Evolutionary conservation across 2,888 invertebrate species (phyloP).

Genomic region (Hypercompe scribonia): DNA sequence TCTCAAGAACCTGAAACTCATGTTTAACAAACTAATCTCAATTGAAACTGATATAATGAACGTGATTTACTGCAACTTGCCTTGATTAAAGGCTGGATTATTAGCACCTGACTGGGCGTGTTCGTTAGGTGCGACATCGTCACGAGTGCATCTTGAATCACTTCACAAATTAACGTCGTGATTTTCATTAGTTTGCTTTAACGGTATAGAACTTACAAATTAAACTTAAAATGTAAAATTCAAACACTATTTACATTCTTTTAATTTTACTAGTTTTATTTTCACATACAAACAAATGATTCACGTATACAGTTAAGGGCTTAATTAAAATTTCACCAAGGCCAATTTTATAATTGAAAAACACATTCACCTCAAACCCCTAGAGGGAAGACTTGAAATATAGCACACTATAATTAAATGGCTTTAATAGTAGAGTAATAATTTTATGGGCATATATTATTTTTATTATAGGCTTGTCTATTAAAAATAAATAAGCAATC

Average conservation of each 20-base stretch:
- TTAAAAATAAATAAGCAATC: not conserved
- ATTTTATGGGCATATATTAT: not conserved
- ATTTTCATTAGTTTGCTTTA: not conserved
- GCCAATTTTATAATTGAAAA: slow-evolving; percentile 38
- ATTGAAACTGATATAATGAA: slow-evolving; percentile 64
- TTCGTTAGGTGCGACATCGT: slow-evolving; percentile 10
- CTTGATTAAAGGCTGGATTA: slow-evolving; percentile 73
- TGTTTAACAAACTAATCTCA: slow-evolving; percentile 22
- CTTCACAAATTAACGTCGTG: not conserved
- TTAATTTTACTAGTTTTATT: not conserved
- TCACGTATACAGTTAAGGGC: slow-evolving; percentile 22
- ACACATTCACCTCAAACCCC: slow-evolving; percentile 25
- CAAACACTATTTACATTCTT: not conserved
- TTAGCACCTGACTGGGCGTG: slow-evolving; percentile 60
- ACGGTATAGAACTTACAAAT: not conserved
- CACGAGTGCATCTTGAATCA: not conserved
- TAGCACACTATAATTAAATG: slow-evolving; percentile 38
- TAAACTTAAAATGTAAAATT: not conserved
- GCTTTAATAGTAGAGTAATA: slow-evolving; percentile 17
- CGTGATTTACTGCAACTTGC: slow-evolving; percentile 62
- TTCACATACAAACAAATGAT: slow-evolving; percentile 7
- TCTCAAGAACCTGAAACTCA: slow-evolving; percentile 13
- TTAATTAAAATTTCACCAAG: slow-evolving; percentile 40
- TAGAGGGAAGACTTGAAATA: slow-evolving; percentile 37
- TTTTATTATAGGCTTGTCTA: not conserved